A percentile compares a stretch with the other conserved stretches of the same genome.
Conservation (phyloP, 2,888 invertebrate species). For the Yponomeuta malinellus region DNA sequence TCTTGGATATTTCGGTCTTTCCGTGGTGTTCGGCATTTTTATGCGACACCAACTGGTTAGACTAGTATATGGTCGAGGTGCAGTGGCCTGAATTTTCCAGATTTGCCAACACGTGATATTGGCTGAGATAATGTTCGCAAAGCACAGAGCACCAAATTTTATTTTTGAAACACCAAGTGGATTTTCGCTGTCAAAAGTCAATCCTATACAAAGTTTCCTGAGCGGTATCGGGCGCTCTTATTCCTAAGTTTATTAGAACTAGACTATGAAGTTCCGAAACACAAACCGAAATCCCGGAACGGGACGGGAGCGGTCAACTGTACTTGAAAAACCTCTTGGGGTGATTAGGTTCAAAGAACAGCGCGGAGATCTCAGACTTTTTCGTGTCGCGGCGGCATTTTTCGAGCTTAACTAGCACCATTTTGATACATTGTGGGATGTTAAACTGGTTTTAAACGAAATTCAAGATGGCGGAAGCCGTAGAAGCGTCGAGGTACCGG, state of each 20-base stretch:
- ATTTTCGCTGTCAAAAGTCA: slow-evolving; percentile 5
- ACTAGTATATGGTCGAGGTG: too few relatives aligned
- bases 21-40: slow-evolving; percentile 31
- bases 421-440: slow-evolving; percentile 57
- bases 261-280: slow-evolving; percentile 13
- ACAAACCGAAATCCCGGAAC: slow-evolving; percentile 17
- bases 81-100: too few relatives aligned
- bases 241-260: slow-evolving; percentile 18
- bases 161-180: too few relatives aligned
- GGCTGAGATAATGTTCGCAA: too few relatives aligned
- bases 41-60: too few relatives aligned
- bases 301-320: slow-evolving; percentile 54
- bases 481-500: slow-evolving; percentile 19
- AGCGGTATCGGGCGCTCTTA: not conserved
- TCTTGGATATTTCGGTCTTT: slow-evolving; percentile 45
- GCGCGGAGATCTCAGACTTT: slow-evolving; percentile 53
- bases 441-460: not conserved
- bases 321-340: slow-evolving; percentile 70
- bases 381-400: slow-evolving; percentile 54
- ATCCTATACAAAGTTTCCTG: not conserved
- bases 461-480: slow-evolving; percentile 31
- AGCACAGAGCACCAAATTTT: too few relatives aligned
- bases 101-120: too few relatives aligned
- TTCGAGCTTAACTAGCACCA: slow-evolving; percentile 56
- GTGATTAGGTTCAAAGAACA: slow-evolving; percentile 65